Percentiles rank a stretch among this genome's conserved stretches.
These are phyloP conservation scores for Euspilapteryx auroguttella DNA, from an alignment of 2,888 invertebrate genomes.

Conservation along the genomic window DNA sequence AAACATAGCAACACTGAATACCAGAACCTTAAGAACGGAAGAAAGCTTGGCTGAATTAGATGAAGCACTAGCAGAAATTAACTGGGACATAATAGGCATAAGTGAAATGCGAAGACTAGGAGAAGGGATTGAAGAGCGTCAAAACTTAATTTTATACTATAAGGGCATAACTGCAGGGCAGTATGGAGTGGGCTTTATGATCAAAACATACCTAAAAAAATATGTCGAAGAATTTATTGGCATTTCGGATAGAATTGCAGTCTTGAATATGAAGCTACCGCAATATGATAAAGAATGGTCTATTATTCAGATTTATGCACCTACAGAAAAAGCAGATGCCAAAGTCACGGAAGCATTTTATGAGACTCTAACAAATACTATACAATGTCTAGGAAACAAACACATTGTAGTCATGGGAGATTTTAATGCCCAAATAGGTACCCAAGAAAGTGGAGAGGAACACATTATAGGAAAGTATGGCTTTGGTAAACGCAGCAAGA, in stretches of 20 bases:
- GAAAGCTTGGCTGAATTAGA: background rate
- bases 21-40: background rate
- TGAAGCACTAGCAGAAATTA: background rate
- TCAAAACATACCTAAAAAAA: background rate
- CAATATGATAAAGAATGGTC: background rate
- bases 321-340: background rate
- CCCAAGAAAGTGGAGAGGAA: too few species aligned
- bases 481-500: too few species aligned
- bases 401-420: slow-evolving; percentile 9
- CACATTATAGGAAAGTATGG: too few species aligned
- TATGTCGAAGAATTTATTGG: background rate
- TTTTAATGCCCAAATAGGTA: too few species aligned
- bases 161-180: background rate
- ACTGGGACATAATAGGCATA: background rate
- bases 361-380: background rate
- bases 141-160: background rate
- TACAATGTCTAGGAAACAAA: slow-evolving; percentile 1
- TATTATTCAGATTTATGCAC: slow-evolving; percentile 1
- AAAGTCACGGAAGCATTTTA: background rate
- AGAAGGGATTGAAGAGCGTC: background rate
- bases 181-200: background rate
- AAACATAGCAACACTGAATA: background rate
- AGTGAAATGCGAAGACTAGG: background rate
- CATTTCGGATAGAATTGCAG: background rate
- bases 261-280: background rate